phyloP scores from a whole-genome alignment of 2,113 vertebrate species.

The Ctenodactylus gundi region DNA sequence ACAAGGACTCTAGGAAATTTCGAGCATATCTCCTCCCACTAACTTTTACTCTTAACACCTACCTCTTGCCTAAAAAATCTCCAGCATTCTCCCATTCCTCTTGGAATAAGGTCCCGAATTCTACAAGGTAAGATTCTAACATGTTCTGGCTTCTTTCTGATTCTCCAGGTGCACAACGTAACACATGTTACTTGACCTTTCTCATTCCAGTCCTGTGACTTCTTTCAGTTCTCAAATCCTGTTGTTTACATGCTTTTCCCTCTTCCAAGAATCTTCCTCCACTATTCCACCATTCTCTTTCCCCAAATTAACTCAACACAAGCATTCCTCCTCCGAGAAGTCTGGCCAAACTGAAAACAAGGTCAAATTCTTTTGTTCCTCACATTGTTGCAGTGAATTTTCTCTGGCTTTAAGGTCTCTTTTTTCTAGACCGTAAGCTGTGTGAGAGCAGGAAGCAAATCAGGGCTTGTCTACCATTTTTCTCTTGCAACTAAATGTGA shows the following conservation, averaged over 20 bases:
- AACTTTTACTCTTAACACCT: neutral
- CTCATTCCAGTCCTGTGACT: neutral
- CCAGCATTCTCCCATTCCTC: neutral
- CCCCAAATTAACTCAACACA: neutral
- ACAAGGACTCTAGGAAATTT: neutral
- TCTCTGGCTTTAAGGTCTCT: neutral
- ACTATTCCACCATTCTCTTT: neutral
- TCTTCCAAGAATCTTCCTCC: neutral
- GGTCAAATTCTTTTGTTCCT: neutral
- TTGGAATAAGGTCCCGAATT: neutral
- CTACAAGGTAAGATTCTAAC: neutral
- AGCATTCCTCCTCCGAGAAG: neutral
- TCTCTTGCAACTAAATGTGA: neutral
- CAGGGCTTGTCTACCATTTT: neutral
- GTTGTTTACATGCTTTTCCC: neutral
- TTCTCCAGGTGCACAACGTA: neutral
- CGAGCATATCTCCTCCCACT: neutral
- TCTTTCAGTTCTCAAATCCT: neutral
- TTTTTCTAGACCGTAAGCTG: neutral
- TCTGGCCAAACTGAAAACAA: neutral
- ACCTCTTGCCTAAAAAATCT: neutral
- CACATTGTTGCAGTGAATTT: neutral
- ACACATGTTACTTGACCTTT: rapidly evolving
- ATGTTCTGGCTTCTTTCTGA: neutral
- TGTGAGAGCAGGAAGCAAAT: neutral